These are phyloP conservation scores for Tachypleus tridentatus DNA, from an alignment of 1,140 invertebrate species.

Conservation along the genomic window DNA sequence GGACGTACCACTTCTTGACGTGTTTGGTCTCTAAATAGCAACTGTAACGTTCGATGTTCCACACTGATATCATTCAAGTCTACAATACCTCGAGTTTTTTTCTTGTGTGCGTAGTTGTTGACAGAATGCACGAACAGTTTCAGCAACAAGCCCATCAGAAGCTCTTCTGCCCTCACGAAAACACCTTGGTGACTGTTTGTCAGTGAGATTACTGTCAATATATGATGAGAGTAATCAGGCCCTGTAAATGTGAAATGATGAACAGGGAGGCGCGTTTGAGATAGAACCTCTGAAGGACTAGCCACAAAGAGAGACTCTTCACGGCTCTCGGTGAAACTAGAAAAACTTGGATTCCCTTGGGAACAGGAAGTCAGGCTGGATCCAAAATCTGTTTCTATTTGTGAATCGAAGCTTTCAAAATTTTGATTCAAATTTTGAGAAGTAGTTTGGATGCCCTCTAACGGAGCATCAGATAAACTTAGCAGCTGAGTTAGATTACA, in stretches of 20 bases:
- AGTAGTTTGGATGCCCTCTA: conserved; percentile 13
- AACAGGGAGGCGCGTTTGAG: conserved; percentile 18
- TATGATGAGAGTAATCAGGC: conserved; percentile 25
- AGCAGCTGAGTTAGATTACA: conserved; percentile 13
- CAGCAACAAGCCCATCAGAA: conserved; percentile 59
- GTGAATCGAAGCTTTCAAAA: conserved; percentile 69
- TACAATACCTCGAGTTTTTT: conserved; percentile 59
- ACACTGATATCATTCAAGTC: conserved; percentile 53
- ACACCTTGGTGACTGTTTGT: conserved; percentile 64
- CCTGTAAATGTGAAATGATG: not conserved
- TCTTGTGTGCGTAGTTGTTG: conserved; percentile 59
- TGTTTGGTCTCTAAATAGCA: conserved; percentile 43
- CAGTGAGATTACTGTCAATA: conserved; percentile 31
- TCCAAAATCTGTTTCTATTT: conserved; percentile 62
- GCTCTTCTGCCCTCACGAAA: conserved; percentile 78
- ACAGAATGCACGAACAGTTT: conserved; percentile 50
- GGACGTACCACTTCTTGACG: conserved; percentile 41
- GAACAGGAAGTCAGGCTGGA: conserved; percentile 46
- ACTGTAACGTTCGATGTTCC: conserved; percentile 56
- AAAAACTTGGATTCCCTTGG: not conserved
- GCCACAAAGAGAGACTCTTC: not conserved
- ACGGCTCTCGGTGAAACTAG: not conserved
- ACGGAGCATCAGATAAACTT: conserved; percentile 23
- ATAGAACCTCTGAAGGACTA: conserved; percentile 3
- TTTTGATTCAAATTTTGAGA: conserved; percentile 40